phyloP scores from a whole-genome alignment of 2,797 vertebrate genomes.

The Alectoris magna region DNA sequence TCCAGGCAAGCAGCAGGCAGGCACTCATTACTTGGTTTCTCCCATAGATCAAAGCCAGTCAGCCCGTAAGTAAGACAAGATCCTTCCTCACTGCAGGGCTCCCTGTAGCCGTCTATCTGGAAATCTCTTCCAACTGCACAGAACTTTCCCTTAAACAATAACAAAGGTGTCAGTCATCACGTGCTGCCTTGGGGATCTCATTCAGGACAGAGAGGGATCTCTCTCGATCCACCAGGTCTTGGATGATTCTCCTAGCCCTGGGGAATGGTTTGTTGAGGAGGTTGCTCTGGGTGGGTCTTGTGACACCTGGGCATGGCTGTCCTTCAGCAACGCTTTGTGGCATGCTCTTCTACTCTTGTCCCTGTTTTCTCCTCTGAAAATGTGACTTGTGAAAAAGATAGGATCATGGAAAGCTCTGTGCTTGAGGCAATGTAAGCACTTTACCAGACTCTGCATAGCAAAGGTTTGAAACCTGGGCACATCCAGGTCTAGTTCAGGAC shows the following conservation, averaged over 20 bases:
- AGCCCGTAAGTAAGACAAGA: neutral
- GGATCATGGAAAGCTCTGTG: neutral
- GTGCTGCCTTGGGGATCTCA: neutral
- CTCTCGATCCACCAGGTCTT: neutral
- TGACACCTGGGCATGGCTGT: rapidly evolving
- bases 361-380: neutral
- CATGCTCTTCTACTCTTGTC: neutral
- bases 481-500: neutral
- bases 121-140: neutral
- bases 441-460: neutral
- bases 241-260: neutral
- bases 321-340: neutral
- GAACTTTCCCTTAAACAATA: neutral
- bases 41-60: neutral
- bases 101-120: neutral
- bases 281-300: neutral
- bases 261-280: neutral
- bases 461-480: neutral
- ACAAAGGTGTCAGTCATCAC: neutral
- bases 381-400: neutral
- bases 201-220: neutral
- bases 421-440: neutral
- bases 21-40: neutral
- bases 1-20: neutral
- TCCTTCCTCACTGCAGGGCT: neutral